Evolutionary conservation across 2,113 vertebrate species (phyloP).

Genomic region (Pheucticus melanocephalus): DNA sequence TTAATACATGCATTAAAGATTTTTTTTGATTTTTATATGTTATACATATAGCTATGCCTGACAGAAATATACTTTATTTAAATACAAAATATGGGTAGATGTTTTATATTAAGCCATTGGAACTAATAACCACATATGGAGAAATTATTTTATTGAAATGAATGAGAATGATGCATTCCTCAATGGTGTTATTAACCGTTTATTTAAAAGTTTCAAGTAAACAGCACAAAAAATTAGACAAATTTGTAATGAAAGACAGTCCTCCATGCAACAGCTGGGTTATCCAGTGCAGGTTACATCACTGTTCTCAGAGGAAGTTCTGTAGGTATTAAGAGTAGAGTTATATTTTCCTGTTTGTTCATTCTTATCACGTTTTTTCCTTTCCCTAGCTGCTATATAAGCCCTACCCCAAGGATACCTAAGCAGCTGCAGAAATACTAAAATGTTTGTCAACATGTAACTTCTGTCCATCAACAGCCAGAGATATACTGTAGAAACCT

Average conservation of each 20-base stretch:
- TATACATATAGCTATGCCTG: not conserved
- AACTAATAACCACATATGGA: not conserved
- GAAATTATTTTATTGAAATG: not conserved
- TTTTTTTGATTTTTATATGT: not conserved
- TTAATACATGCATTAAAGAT: not conserved
- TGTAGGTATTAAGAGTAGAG: not conserved
- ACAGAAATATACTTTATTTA: not conserved
- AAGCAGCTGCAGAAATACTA: not conserved
- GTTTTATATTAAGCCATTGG: not conserved
- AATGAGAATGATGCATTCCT: not conserved
- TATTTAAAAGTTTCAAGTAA: not conserved
- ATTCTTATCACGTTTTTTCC: not conserved
- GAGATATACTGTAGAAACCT: not conserved
- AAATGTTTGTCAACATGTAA: not conserved
- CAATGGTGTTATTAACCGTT: not conserved
- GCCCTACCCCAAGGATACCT: not conserved
- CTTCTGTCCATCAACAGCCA: not conserved
- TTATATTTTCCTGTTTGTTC: slow-evolving; percentile 31
- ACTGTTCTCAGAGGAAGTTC: not conserved
- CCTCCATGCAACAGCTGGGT: accelerated
- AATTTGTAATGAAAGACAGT: not conserved
- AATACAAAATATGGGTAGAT: not conserved
- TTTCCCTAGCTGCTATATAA: not conserved
- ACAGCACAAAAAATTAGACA: not conserved
- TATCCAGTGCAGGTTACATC: not conserved